Base-by-base conservation (phyloP, 2,888 invertebrate species). In the Spisula solida region DNA sequence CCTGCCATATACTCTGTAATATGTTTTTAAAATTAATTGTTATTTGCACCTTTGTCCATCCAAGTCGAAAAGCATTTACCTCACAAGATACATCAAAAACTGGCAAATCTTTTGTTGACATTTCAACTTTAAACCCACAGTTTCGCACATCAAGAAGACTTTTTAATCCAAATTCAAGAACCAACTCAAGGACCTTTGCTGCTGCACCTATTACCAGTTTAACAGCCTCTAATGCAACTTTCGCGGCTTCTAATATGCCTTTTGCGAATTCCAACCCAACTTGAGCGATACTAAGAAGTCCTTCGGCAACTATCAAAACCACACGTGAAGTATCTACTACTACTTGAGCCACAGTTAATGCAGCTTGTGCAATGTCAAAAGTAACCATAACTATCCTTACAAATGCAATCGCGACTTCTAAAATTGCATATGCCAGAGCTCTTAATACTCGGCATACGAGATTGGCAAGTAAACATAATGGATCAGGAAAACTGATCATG, bases 321-420 rank as follows among this genome's bases (percentile, higher is more conserved):
- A 91, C 87, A 31, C 91, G 87, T 0, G 92, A 89, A 82, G 89
- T 92, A 60, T 93, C 92, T 55, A 92, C 92, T 6, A 85, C 87
- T 81, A 89, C n/a, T 75, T 92, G 92, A 10, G 92, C 93, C 0
- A 85, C 90, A 2, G 90, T 85, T 8, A 93, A 48, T 0, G 66
- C 88, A 6, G 70, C 78, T 78, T 92, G 89, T 34, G 92, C 93
- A 16, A 78, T 70, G 87, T 93, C 93, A 20, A 91, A 82, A 20
- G 90, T 88, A 18, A 90, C 4, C 87, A 93, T 88, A 25, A 90
- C 90, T n/a, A 60, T 31, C 48, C 88, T 84, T 16, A 92, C 91
- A 86, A 91, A 83, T 20, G 90, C 16, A 55, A 92, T 89, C 10
- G 92, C 92, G 1, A 60, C 82, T 86, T 92, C 92, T 16, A 93